These are phyloP conservation scores for Mactromeris polynyma DNA, from an alignment of 2,888 invertebrate species.

Conservation along the genomic window DNA sequence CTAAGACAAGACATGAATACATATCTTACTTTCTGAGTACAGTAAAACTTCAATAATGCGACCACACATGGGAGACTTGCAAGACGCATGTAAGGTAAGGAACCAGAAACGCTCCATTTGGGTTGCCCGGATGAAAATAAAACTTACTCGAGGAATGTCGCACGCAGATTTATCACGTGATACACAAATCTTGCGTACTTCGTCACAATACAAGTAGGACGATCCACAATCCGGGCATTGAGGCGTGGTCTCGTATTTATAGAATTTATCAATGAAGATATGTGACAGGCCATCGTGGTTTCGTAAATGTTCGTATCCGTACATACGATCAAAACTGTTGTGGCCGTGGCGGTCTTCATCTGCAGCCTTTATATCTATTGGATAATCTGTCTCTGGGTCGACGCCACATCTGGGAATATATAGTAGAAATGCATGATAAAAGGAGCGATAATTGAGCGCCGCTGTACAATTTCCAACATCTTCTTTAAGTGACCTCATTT, in stretches of 20 bases:
- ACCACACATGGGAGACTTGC: too few relatives aligned
- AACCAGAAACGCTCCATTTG: too few relatives aligned
- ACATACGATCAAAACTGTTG: conserved; percentile 48
- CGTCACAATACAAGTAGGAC: conserved; percentile 50
- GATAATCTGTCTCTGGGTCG: conserved; percentile 54
- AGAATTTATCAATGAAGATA: conserved; percentile 38
- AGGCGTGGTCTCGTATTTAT: conserved; percentile 54
- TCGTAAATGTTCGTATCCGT: conserved; percentile 49
- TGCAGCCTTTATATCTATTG: conserved; percentile 10
- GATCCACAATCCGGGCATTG: conserved; percentile 60
- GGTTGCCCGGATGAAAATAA: not conserved
- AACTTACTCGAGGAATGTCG: conserved; percentile 42
- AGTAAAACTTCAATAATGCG: too few relatives aligned
- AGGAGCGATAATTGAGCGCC: too few relatives aligned
- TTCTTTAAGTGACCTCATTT: too few relatives aligned
- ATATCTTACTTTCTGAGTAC: too few relatives aligned
- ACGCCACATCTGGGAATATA: conserved; percentile 51
- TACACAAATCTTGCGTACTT: conserved; percentile 41
- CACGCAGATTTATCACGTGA: conserved; percentile 53
- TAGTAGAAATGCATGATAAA: too few relatives aligned
- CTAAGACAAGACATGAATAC: too few relatives aligned
- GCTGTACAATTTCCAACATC: too few relatives aligned
- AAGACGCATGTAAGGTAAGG: too few relatives aligned
- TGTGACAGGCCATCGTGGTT: conserved; percentile 52
- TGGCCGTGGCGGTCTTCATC: conserved; percentile 34